Evolutionary conservation across 1,140 invertebrate genomes (phyloP).

Genomic region (Mamestra configurata): DNA sequence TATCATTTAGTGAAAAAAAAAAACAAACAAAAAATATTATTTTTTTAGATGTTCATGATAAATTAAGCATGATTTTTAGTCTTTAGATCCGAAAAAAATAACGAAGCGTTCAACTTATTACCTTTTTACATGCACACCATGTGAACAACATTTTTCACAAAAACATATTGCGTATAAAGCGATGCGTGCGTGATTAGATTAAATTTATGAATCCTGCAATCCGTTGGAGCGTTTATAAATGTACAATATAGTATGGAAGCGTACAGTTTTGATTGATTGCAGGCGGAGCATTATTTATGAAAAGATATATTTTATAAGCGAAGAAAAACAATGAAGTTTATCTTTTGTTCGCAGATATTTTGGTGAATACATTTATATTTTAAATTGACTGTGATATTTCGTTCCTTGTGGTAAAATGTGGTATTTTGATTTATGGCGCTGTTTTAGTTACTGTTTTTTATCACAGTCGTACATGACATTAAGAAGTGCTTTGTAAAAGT

Average conservation of each 20-base stretch:
- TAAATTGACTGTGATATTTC: neutral
- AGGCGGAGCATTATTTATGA: slow-evolving; percentile 7
- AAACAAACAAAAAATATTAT: too few species aligned
- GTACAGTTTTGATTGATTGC: slow-evolving; percentile 15
- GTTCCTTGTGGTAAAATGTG: neutral
- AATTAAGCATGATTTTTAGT: too few species aligned
- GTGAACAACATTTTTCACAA: neutral
- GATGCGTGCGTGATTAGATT: slow-evolving; percentile 22
- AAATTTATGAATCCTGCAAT: slow-evolving; percentile 28
- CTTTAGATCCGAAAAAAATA: too few species aligned
- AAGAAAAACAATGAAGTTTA: neutral
- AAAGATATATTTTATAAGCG: neutral
- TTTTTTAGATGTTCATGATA: too few species aligned
- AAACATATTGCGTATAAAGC: neutral
- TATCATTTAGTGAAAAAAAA: too few species aligned
- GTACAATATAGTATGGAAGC: neutral
- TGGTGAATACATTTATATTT: neutral
- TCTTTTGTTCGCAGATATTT: neutral
- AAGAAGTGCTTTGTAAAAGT: too few species aligned
- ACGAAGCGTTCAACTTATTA: neutral
- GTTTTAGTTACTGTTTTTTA: too few species aligned
- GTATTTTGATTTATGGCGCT: too few species aligned
- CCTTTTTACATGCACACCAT: neutral
- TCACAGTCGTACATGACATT: too few species aligned
- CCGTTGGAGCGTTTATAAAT: slow-evolving; percentile 17